Evolutionary conservation across 1,140 invertebrate species (phyloP).

Genomic region (Plodia interpunctella): DNA sequence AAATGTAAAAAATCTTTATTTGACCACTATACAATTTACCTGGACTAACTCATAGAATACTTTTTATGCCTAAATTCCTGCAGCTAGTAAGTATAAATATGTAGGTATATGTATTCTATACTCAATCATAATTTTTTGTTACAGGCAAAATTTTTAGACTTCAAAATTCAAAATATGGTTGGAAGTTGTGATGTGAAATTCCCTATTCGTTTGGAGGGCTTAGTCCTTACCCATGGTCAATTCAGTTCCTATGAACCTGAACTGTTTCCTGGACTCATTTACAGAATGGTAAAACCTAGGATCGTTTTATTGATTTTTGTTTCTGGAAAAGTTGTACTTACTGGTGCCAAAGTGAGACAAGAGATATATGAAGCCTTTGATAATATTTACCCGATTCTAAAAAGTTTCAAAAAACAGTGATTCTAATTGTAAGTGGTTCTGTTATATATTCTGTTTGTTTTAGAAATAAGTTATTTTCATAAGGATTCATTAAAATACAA

Average conservation of each 20-base stretch:
- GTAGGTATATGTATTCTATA: not conserved
- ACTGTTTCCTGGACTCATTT: slow-evolving; percentile 98
- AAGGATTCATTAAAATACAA: slow-evolving; percentile 7
- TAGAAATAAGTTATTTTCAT: slow-evolving; percentile 16
- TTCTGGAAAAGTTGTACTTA: slow-evolving; percentile 98
- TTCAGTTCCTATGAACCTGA: slow-evolving; percentile 98
- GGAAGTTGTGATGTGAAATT: slow-evolving; percentile 99
- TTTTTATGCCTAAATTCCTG: too few relatives aligned
- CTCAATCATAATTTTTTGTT: slow-evolving; percentile 43
- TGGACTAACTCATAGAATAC: too few relatives aligned
- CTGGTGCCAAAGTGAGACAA: slow-evolving; percentile 97
- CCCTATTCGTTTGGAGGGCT: slow-evolving; percentile 97
- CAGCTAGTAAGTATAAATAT: too few relatives aligned
- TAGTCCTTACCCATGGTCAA: slow-evolving; percentile 97
- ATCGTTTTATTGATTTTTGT: slow-evolving; percentile 99
- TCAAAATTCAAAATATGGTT: slow-evolving; percentile 99
- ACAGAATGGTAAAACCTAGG: slow-evolving; percentile 99
- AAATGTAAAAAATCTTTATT: too few relatives aligned
- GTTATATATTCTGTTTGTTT: slow-evolving; percentile 10
- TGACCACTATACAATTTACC: too few relatives aligned
- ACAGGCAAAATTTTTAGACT: slow-evolving; percentile 98
- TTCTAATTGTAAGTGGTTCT: not conserved
- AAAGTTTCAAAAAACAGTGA: slow-evolving; percentile 97
- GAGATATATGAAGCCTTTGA: slow-evolving; percentile 99
- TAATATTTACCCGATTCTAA: slow-evolving; percentile 99